Base-by-base conservation (phyloP, 2,797 vertebrate genomes). In the Heteromormyrus szaboi region DNA sequence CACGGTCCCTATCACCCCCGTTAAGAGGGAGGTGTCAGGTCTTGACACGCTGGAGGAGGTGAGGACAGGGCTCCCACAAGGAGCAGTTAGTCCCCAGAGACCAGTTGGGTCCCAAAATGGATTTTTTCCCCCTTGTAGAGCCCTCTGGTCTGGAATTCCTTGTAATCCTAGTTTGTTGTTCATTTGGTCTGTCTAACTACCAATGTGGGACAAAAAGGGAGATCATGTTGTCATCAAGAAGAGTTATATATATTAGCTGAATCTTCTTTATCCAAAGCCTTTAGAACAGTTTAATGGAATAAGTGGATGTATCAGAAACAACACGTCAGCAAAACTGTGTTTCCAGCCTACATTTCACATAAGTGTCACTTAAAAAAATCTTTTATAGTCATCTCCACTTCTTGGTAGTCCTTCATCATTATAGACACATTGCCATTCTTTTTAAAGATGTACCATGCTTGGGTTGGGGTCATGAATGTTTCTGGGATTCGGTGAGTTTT, bases 1-100 rank as follows among this genome's bases (percentile, higher is more conserved):
- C 96, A 97, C 96, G 93, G 95, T 97, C 95, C 96, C 96, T 95
- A 97, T 98, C 96, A 98, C 97, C 96, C 97, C 97, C 95, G 95
- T 97, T 96, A 97, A 96, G 95, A 96, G 96, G 95, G 96, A 97
- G 94, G 95, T 97, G 96, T 96, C 96, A 94, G 95, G 95, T 94
- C 95, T 96, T 96, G 97, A 97, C 94, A 95, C 94, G 94, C 92
- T 95, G 95, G 96, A 97, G 96, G 97, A 97, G 96, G 97, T 97
- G 95, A 97, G 96, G 95, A 88, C 62, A 76, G 62, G 68, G 65
- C 37, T 81, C 62, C 22, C 62, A 72, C 44, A 17, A 62, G 46
- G 12, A 51, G 53, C 44, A 84, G 25, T 54, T 59, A 41, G 50
- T 41, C 29, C 29, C 19, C 53, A 56, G 76, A 33, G n/a, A 33